A percentile compares a stretch with the other conserved stretches of the same genome.
These are phyloP conservation scores for Bergia puertoricense DNA, from an alignment of 92 coral and sea anemone species.

Conservation along the genomic window DNA sequence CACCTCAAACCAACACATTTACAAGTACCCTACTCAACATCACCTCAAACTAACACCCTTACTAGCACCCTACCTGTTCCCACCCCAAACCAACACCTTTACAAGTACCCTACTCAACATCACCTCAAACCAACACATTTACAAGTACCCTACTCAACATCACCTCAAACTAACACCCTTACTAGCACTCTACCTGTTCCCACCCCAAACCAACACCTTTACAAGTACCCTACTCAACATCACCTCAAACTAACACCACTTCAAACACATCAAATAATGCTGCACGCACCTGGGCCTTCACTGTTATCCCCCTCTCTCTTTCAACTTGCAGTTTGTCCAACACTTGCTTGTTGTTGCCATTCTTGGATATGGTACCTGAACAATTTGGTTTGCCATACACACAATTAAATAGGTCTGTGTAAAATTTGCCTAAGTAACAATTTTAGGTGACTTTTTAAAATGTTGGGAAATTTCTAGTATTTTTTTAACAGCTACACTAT, in stretches of 20 bases:
- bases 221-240: not conserved
- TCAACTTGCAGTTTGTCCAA: slow-evolving; percentile 96
- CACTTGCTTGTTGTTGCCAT: slow-evolving; percentile 86
- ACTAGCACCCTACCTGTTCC: not conserved
- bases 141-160: not conserved
- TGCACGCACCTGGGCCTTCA: slow-evolving; percentile 83
- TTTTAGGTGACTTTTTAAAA: no score
- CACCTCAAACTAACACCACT: not conserved
- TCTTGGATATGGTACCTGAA: slow-evolving; percentile 81
- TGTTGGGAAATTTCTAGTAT: no score
- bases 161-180: not conserved
- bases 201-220: not conserved
- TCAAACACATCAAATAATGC: not conserved
- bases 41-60: not conserved
- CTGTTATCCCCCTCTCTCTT: slow-evolving; percentile 97
- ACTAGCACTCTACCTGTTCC: not conserved
- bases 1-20: not conserved
- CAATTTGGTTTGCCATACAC: not conserved
- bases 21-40: not conserved
- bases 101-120: not conserved
- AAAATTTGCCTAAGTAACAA: not conserved
- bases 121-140: not conserved
- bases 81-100: not conserved
- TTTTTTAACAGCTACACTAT: no score
- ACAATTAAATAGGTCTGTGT: not conserved